phyloP scores from a whole-genome alignment of 2,113 vertebrate genomes.

The Megaceryle maxima region DNA sequence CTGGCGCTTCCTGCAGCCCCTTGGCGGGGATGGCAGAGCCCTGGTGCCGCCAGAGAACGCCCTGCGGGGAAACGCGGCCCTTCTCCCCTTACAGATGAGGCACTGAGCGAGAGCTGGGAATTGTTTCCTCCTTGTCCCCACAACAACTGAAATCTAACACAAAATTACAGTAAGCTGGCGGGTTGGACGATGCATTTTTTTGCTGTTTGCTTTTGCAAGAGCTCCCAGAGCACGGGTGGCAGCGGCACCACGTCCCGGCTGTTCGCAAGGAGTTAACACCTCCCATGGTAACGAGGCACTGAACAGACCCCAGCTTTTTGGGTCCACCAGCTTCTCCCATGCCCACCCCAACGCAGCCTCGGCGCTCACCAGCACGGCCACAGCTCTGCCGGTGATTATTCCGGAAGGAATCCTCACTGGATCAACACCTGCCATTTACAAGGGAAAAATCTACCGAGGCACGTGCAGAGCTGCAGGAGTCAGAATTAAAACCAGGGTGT shows the following conservation, averaged over 20 bases:
- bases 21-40: accelerated
- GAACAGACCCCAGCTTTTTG: accelerated
- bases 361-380: accelerated
- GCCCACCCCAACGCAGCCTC: neutral
- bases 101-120: accelerated
- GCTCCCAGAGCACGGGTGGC: neutral
- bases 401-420: accelerated
- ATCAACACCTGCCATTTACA: neutral
- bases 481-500: accelerated
- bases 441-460: neutral
- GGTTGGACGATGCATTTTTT: accelerated
- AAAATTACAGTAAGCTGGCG: accelerated
- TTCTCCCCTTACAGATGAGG: accelerated
- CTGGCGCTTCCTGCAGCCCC: accelerated
- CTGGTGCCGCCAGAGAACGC: neutral
- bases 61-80: accelerated
- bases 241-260: accelerated
- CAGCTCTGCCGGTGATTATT: accelerated
- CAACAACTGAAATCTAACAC: neutral
- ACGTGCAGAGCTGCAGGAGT: neutral
- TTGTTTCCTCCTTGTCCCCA: neutral
- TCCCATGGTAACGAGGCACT: accelerated
- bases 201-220: neutral
- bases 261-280: accelerated
- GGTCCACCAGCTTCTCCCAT: neutral